These are phyloP conservation scores for Smittia sp. DNA, from an alignment of 2,888 invertebrate species.

Conservation along the genomic window DNA sequence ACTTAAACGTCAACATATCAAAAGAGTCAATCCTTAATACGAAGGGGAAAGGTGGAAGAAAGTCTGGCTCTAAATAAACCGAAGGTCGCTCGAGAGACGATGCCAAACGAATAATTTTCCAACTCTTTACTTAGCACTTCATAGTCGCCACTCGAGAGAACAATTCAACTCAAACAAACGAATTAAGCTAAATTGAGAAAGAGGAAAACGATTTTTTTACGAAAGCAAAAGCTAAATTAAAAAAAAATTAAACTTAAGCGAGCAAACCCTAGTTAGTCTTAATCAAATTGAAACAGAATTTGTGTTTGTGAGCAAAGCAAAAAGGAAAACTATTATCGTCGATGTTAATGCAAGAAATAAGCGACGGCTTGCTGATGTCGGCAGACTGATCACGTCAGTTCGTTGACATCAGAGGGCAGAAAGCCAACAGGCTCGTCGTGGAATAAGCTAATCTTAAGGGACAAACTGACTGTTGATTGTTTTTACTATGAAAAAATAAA, in stretches of 20 bases:
- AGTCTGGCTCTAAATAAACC: too few species aligned
- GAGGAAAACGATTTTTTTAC: not conserved
- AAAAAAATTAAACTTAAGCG: not conserved
- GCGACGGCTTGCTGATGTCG: too few species aligned
- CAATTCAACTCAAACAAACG: too few species aligned
- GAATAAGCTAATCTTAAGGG: not conserved
- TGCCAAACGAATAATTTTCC: too few species aligned
- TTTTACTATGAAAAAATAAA: conserved; percentile 22
- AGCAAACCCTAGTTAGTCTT: not conserved
- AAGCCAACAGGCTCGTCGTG: not conserved
- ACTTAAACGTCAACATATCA: conserved; percentile 18
- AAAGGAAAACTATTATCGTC: conserved; percentile 17
- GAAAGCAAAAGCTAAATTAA: not conserved
- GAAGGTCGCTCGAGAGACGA: too few species aligned
- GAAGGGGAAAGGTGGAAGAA: not conserved
- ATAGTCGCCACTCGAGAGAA: too few species aligned
- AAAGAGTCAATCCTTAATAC: conserved; percentile 8
- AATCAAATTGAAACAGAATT: conserved; percentile 1
- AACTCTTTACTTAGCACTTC: too few species aligned
- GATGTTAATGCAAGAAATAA: conserved; percentile 3
- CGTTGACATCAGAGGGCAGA: not conserved
- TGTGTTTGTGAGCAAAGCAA: conserved; percentile 13
- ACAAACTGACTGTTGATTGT: conserved; percentile 31
- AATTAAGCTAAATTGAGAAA: not conserved
- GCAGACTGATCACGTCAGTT: too few species aligned